Base-by-base conservation (phyloP, 2,888 invertebrate genomes). In the Andrena fulva region DNA sequence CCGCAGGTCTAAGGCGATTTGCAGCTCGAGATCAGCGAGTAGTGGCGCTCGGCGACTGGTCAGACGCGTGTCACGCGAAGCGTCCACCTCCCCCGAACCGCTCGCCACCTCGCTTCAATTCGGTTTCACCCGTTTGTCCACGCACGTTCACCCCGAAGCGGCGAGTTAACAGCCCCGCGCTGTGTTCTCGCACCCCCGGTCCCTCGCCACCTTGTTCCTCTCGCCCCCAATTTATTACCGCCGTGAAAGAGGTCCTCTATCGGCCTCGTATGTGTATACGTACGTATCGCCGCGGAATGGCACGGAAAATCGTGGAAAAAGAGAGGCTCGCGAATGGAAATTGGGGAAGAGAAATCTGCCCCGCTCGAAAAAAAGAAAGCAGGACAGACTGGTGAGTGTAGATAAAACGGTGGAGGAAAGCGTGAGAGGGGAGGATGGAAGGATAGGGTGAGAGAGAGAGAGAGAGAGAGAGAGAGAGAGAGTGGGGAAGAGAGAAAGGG, bases 281-380 rank as follows among this genome's bases (percentile, higher is more conserved):
- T 3, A 24, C 48, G 16, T 16, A 27, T 63, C 33, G 31, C 4
- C 12, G 63, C 10, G 10, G 31, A 27, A 48, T 8, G 42, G 20
- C 24, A 52, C 10, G 12, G 50, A 54, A 27, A 54, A 69, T 10
- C 56, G 56, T 56, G 56, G 29, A 8, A 31, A 66, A 50, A 29
- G 48, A 35, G 60, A 0, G 6, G 0, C 56, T 56, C 54, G 48
- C 54, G 31, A 75, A 76, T 76, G 76, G 76, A 81, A 81, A 81
- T 82, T 72, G 66, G 64, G 64, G 20, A 56, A 16, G 35, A 10
- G 56, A 73, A 64, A 73, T n/a, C 29, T 10, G 10, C 56, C 56
- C 8, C 12, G 42, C 4, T 4, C 0, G 10, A 35, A 31, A 62
- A 16, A 50, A 35, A 27, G 52, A 71, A 71, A 80, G 67, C 54